Evolutionary conservation across 1,140 invertebrate genomes (phyloP).

Genomic region (Philotrypesis tridentata): DNA sequence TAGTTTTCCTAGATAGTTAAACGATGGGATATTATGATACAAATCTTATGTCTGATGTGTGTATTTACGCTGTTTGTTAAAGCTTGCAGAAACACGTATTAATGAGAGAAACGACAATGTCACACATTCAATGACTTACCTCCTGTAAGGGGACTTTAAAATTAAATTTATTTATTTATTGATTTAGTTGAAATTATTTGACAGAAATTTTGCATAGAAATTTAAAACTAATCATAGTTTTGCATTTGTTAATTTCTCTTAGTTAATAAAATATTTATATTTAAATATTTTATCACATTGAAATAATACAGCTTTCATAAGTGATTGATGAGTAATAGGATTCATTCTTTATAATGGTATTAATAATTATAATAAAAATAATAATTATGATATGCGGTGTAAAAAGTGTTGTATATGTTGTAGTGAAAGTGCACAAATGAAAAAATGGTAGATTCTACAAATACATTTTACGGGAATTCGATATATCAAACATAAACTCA

Average conservation of each 20-base stretch:
- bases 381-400: not conserved
- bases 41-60: not conserved
- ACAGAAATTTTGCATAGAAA: not conserved
- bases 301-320: not conserved
- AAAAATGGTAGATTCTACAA: slow-evolving; percentile 9
- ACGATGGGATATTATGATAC: not conserved
- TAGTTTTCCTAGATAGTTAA: not conserved
- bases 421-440: not conserved
- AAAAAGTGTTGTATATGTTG: slow-evolving; percentile 15
- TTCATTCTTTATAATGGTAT: too few relatives aligned
- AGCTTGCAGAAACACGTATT: slow-evolving; percentile 32
- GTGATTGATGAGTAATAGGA: not conserved
- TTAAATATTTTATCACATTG: not conserved
- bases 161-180: too few relatives aligned
- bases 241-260: not conserved
- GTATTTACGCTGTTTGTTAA: slow-evolving; percentile 16
- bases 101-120: slow-evolving; percentile 28
- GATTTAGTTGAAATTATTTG: too few relatives aligned
- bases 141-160: slow-evolving; percentile 14
- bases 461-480: not conserved
- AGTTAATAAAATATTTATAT: not conserved
- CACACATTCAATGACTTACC: slow-evolving; percentile 38
- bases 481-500: slow-evolving; percentile 1
- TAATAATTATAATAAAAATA: not conserved
- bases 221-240: not conserved